These are phyloP conservation scores for Lutjanus erythropterus DNA, from an alignment of 2,113 vertebrate genomes.

Conservation along the genomic window DNA sequence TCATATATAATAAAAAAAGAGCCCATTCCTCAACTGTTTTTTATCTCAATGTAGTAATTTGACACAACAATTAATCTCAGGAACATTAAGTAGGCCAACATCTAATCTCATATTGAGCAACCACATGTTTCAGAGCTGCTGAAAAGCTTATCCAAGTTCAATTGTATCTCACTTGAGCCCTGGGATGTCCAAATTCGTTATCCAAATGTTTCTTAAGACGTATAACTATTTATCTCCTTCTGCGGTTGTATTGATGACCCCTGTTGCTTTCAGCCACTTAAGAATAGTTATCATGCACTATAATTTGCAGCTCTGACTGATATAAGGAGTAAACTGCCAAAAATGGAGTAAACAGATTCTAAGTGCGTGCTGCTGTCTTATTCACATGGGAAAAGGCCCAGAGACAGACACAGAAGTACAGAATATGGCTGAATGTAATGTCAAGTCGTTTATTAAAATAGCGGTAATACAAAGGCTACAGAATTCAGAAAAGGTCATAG, in stretches of 20 bases:
- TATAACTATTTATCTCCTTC: conserved; percentile 47
- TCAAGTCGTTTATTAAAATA: conserved; percentile 76
- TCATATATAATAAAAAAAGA: neutral
- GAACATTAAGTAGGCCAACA: neutral
- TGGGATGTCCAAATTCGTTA: conserved; percentile 33
- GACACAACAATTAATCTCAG: conserved; percentile 34
- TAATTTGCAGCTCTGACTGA: conserved; percentile 30
- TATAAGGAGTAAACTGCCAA: conserved; percentile 28
- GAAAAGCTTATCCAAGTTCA: conserved; percentile 44
- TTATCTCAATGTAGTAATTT: neutral
- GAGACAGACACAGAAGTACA: neutral
- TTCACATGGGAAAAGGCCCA: neutral
- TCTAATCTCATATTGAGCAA: conserved; percentile 73
- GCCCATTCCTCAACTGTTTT: neutral
- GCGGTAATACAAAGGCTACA: conserved; percentile 74
- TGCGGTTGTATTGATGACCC: conserved; percentile 34
- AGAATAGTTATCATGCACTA: conserved; percentile 41
- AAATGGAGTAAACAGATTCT: conserved; percentile 25
- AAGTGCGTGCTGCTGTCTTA: conserved; percentile 7
- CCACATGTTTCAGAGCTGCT: conserved; percentile 20
- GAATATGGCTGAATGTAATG: neutral
- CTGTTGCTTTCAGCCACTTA: conserved; percentile 47
- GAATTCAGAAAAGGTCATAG: conserved; percentile 51
- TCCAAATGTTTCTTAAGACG: conserved; percentile 43
- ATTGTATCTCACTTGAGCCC: conserved; percentile 8